phyloP scores from a whole-genome alignment of 2,113 vertebrate genomes.

The Channa maculata region DNA sequence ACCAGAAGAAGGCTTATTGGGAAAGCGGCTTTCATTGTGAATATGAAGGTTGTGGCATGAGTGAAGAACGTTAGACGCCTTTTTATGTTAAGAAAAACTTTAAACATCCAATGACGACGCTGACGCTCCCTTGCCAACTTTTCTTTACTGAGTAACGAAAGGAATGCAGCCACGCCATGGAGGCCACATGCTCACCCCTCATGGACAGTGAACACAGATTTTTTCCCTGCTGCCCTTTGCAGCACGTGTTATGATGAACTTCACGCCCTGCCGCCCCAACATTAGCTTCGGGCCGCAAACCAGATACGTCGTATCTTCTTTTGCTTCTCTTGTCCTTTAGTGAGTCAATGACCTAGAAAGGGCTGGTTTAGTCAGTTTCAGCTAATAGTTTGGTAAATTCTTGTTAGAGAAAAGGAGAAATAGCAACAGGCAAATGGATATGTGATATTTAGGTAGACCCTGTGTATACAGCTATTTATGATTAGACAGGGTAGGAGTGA shows the following conservation, averaged over 20 bases:
- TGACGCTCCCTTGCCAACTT: conserved; percentile 14
- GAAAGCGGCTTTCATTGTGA: background rate
- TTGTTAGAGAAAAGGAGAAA: background rate
- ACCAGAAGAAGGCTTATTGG: conserved; percentile 41
- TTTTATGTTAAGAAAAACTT: background rate
- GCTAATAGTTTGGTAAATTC: conserved; percentile 2
- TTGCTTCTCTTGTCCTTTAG: conserved; percentile 37
- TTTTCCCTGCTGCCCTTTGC: conserved; percentile 53
- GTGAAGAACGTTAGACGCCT: background rate
- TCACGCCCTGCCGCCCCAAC: conserved; percentile 52
- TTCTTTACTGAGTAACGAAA: conserved; percentile 49
- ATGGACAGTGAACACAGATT: conserved; percentile 56
- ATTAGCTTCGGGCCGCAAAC: conserved; percentile 56
- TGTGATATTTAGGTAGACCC: conserved; percentile 20
- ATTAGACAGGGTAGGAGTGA: too few relatives aligned
- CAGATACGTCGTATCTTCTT: conserved; percentile 53
- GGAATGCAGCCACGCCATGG: conserved; percentile 58
- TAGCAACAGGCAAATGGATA: conserved; percentile 10
- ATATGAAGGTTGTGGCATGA: conserved; percentile 1
- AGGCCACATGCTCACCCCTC: conserved; percentile 44
- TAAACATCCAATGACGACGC: background rate
- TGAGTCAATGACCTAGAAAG: conserved; percentile 48
- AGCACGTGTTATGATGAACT: conserved; percentile 66
- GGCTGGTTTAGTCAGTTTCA: conserved; percentile 17
- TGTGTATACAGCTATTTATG: too few relatives aligned